Evolutionary conservation across 2,888 invertebrate genomes (phyloP).

Genomic region (Iphiclides podalirius): DNA sequence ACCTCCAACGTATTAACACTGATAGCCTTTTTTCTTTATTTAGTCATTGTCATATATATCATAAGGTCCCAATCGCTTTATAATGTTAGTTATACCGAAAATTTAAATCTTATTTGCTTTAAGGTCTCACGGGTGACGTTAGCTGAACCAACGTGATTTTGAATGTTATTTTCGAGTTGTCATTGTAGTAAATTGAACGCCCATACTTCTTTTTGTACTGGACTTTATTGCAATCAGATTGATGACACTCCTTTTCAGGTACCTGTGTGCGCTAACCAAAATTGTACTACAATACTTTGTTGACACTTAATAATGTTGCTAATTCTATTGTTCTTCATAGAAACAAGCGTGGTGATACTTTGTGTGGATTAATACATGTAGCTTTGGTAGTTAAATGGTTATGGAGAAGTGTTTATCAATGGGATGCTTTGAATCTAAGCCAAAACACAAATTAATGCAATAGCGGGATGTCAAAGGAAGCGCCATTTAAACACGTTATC

Average conservation of each 20-base stretch:
- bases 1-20: conserved; percentile 25
- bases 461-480: conserved; percentile 47
- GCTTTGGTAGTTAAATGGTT: conserved; percentile 37
- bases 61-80: conserved; percentile 39
- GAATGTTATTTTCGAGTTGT: no score
- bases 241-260: conserved; percentile 1
- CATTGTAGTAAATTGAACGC: no score
- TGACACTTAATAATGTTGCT: conserved; percentile 44
- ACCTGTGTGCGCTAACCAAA: conserved; percentile 14
- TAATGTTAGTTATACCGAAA: conserved; percentile 45
- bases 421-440: conserved; percentile 30
- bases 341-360: conserved; percentile 43
- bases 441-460: conserved; percentile 44
- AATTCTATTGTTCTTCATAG: conserved; percentile 40
- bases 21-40: conserved; percentile 10
- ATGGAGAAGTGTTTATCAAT: neutral
- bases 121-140: no score
- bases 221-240: conserved; percentile 27
- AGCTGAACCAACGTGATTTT: no score
- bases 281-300: conserved; percentile 9
- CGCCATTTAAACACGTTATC: conserved; percentile 32
- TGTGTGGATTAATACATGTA: conserved; percentile 37
- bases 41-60: conserved; percentile 6
- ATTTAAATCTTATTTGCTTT: conserved; percentile 72
- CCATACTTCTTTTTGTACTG: no score